These are phyloP conservation scores for Actias luna DNA, from an alignment of 2,888 invertebrate genomes.

Conservation along the genomic window DNA sequence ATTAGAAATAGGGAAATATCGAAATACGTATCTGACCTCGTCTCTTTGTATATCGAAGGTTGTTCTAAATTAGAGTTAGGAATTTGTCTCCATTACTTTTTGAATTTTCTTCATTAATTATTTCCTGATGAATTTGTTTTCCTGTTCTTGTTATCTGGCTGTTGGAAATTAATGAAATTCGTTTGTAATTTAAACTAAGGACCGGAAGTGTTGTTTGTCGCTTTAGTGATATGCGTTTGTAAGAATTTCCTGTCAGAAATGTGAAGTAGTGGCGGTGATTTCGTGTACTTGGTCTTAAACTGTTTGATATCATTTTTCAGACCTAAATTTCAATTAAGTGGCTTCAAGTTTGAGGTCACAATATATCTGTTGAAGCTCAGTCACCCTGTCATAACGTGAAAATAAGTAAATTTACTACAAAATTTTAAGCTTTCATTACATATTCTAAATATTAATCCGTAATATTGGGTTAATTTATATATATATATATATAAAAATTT, in stretches of 20 bases:
- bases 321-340: too few relatives aligned
- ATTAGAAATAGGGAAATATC: neutral
- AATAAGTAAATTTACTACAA: too few relatives aligned
- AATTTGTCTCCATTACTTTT: neutral
- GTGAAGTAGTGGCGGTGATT: too few relatives aligned
- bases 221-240: neutral
- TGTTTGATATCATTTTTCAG: too few relatives aligned
- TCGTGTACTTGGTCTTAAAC: too few relatives aligned
- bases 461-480: too few relatives aligned
- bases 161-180: neutral
- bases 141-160: neutral
- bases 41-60: neutral
- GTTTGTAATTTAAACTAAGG: neutral
- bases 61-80: neutral
- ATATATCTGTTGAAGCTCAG: too few relatives aligned
- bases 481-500: too few relatives aligned
- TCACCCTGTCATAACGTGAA: too few relatives aligned
- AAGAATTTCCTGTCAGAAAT: neutral
- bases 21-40: neutral
- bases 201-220: neutral
- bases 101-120: neutral
- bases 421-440: too few relatives aligned
- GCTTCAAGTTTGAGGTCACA: too few relatives aligned
- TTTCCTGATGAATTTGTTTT: neutral
- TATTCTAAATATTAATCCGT: too few relatives aligned